Conservation (phyloP, 2,113 vertebrate species). For the Macrotis lagotis region DNA sequence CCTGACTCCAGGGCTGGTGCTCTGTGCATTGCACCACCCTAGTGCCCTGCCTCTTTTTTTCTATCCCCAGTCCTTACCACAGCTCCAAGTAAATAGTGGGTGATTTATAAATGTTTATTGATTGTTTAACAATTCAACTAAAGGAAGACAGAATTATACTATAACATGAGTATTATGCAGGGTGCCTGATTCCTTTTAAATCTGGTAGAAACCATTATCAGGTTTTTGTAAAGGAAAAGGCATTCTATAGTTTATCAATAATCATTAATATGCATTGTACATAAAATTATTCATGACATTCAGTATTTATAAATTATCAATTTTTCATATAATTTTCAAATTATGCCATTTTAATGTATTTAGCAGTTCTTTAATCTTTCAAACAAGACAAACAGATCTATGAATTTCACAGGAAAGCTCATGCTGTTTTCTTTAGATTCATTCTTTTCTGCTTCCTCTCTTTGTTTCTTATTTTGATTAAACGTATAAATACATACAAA, state of each 20-base stretch:
- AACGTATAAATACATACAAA: not conserved
- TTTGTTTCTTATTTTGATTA: too few species aligned
- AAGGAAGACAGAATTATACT: not conserved
- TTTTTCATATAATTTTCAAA: not conserved
- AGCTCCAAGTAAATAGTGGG: not conserved
- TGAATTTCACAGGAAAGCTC: too few species aligned
- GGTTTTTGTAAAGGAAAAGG: constrained; percentile 22
- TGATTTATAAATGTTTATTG: not conserved
- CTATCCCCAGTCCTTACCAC: not conserved
- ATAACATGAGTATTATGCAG: not conserved
- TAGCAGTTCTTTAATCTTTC: too few species aligned
- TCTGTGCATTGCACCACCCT: too few species aligned
- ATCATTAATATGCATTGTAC: not conserved
- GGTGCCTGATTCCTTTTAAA: not conserved
- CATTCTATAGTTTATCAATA: not conserved
- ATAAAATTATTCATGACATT: not conserved
- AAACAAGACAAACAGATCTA: too few species aligned
- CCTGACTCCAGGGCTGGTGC: too few species aligned
- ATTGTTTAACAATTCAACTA: not conserved
- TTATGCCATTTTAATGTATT: too few species aligned
- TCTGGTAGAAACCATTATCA: constrained; percentile 13
- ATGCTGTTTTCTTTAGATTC: too few species aligned
- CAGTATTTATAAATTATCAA: not conserved
- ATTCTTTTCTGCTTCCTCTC: too few species aligned
- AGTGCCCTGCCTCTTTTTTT: not conserved